These are phyloP conservation scores for Pyxicephalus adspersus DNA, from an alignment of 2,113 vertebrate genomes.

Conservation along the genomic window DNA sequence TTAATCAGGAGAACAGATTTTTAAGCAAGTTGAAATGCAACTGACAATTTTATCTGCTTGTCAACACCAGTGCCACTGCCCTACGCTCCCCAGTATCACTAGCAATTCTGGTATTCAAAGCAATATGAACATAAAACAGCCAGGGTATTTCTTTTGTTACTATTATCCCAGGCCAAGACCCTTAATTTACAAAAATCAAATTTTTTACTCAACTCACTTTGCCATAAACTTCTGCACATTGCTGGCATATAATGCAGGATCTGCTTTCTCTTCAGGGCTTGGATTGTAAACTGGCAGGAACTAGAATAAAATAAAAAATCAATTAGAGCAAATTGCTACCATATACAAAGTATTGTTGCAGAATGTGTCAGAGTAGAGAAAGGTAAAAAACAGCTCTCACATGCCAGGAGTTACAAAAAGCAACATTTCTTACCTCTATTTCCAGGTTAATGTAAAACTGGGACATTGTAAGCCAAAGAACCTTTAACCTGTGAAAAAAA, in stretches of 20 bases:
- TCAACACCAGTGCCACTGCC: no score
- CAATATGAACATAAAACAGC: no score
- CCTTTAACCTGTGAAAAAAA: slow-evolving; percentile 62
- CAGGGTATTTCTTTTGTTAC: no score
- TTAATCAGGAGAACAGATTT: no score
- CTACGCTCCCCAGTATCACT: no score
- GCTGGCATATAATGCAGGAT: slow-evolving; percentile 83
- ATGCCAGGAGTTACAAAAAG: not conserved
- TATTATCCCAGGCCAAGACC: not conserved
- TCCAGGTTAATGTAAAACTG: slow-evolving; percentile 82
- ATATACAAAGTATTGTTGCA: not conserved
- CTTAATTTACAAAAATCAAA: not conserved
- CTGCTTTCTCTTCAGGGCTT: slow-evolving; percentile 74
- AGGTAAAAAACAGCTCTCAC: not conserved
- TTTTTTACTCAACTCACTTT: slow-evolving; percentile 68
- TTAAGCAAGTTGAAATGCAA: no score
- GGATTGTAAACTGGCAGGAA: slow-evolving; percentile 87
- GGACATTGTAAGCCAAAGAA: slow-evolving; percentile 81
- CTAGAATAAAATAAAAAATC: slow-evolving; percentile 65
- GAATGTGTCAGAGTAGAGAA: not conserved
- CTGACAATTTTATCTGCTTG: no score
- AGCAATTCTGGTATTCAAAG: no score
- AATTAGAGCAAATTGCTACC: not conserved
- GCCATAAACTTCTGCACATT: slow-evolving; percentile 89
- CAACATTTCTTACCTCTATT: slow-evolving; percentile 74